Evolutionary conservation across 2,888 invertebrate species (phyloP), one percentile per base, ranked within the genome.

Genomic region (Trissonchulus latispiculum): DNA sequence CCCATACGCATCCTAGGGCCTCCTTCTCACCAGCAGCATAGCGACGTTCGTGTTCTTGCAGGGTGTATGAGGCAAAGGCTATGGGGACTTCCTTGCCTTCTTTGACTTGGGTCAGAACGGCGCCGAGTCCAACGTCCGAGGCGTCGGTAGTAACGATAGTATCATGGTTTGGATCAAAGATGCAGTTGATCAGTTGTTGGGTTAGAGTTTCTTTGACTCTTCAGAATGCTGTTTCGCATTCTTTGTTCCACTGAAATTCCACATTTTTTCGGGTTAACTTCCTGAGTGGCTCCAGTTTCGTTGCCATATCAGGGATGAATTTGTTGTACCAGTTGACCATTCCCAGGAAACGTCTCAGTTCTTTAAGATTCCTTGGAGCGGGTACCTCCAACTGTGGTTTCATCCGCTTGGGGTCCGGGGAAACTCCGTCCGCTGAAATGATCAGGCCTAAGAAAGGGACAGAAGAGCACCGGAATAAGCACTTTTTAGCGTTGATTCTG

Each of bases 311-410:
- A 35, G 69, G 35, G n/a, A 36, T 32, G 18, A 68, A 68, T 33
- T 33, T 68, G n/a, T n/a, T 32, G 69, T 68, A 33, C 28, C 36
- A 68, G 36, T n/a, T 68, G 3, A n/a, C 36, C 69, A 68, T 31
- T 2, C 69, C 69, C n/a, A 68, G n/a, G 33, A 68, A 23, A 33
- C 31, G 3, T 68, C 36, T 68, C 36, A 36, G 35, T 68, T 68
- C 35, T 2, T n/a, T 68, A 32, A 68, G n/a, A 8, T 68, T 36
- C 15, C 36, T 68, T 36, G 69, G 69, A n/a, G n/a, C 31, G 8
- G 8, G 48, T 8, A 23, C 48, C 23, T 48, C 8, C 23, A 48
- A 23, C 48, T 23, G 48, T 8, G 48, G 48, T 48, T 48, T 23
- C 48, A 48, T 48, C 48, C 48, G 48, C 23, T 48, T 48, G 8